These are phyloP conservation scores for Stenodema calcarata DNA, from an alignment of 2,888 invertebrate species.

Conservation along the genomic window DNA sequence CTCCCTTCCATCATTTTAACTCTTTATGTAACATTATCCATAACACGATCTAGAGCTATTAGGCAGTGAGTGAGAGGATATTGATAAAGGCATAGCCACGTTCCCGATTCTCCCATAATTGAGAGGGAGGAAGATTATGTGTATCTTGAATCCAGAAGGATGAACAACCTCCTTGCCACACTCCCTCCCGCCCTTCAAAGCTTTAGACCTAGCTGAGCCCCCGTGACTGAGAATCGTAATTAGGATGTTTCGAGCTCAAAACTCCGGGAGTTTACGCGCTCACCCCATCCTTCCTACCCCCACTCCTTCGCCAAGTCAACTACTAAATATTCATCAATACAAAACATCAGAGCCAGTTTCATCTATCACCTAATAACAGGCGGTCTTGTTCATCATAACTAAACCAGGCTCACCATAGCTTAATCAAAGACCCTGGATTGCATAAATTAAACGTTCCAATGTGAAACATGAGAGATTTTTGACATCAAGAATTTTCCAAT, in stretches of 20 bases:
- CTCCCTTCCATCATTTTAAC: too few species aligned
- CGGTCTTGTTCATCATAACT: constrained; percentile 33
- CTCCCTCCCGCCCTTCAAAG: neutral
- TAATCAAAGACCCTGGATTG: constrained; percentile 27
- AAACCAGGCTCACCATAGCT: constrained; percentile 33
- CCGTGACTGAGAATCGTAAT: constrained; percentile 43
- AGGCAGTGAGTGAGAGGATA: neutral
- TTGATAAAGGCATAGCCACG: neutral
- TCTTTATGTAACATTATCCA: neutral
- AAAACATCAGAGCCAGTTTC: constrained; percentile 38
- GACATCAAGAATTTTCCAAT: neutral
- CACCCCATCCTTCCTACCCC: neutral
- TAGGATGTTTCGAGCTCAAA: constrained; percentile 38
- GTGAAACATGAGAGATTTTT: neutral
- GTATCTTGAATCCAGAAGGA: neutral
- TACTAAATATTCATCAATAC: constrained; percentile 40
- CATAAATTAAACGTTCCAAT: neutral
- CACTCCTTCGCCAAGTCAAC: constrained; percentile 8
- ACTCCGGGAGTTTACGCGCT: constrained; percentile 13
- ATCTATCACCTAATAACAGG: constrained; percentile 41
- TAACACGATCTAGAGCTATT: neutral
- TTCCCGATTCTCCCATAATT: neutral
- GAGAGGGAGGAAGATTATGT: neutral
- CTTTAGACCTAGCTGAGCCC: constrained; percentile 12
- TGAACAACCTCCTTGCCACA: neutral